A percentile compares a stretch with the other conserved stretches of the same genome.
These are phyloP conservation scores for Lates japonicus DNA, from an alignment of 2,797 vertebrate genomes.

Conservation along the genomic window DNA sequence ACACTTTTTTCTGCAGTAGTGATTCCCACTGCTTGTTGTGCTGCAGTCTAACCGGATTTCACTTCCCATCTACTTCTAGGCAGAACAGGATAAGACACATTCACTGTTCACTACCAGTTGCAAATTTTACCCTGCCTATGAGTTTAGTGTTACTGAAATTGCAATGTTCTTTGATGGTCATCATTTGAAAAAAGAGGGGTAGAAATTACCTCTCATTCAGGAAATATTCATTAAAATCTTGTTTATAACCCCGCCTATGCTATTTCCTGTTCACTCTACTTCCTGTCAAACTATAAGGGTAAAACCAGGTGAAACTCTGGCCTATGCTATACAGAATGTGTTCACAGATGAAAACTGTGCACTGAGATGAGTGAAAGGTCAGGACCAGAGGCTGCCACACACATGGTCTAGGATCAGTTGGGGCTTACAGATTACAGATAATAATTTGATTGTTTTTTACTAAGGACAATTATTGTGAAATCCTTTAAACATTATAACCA, in stretches of 20 bases:
- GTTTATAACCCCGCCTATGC: background rate
- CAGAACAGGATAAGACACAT: background rate
- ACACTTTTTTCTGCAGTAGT: no score
- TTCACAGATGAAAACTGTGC: background rate
- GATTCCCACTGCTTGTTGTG: background rate
- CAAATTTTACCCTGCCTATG: background rate
- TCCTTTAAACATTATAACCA: background rate
- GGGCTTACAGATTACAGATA: background rate
- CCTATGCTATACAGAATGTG: background rate
- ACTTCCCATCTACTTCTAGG: background rate
- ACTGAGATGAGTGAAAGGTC: background rate
- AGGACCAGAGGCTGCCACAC: background rate
- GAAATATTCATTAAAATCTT: background rate
- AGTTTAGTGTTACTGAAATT: background rate
- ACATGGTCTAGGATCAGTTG: background rate
- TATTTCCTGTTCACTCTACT: background rate
- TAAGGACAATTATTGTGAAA: background rate
- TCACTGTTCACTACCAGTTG: background rate
- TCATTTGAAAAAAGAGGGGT: background rate
- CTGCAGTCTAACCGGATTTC: background rate
- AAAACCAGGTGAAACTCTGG: background rate
- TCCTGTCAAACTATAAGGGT: background rate
- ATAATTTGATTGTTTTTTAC: background rate
- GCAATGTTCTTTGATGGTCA: no score
- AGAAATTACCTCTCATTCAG: background rate